phyloP scores from a whole-genome alignment of 2,888 invertebrate genomes.

The Philonicus albiceps region DNA sequence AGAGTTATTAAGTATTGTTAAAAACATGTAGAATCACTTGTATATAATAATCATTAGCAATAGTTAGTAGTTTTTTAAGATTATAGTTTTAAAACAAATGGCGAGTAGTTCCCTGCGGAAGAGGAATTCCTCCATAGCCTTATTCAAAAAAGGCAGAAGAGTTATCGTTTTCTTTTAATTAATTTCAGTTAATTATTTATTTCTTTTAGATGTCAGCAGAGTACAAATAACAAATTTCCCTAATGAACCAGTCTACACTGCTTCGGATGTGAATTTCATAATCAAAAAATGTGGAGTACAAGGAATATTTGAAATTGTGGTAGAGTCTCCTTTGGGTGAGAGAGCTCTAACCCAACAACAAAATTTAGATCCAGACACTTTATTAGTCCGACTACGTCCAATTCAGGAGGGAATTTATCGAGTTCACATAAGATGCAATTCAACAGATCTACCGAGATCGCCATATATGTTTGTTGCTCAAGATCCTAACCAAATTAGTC shows the following conservation, averaged over 20 bases:
- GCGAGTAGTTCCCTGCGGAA: too few species aligned
- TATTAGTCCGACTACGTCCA: slow-evolving; percentile 54
- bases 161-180: background rate
- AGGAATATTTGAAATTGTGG: slow-evolving; percentile 61
- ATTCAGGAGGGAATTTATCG: slow-evolving; percentile 58
- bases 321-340: slow-evolving; percentile 57
- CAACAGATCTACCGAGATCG: slow-evolving; percentile 57
- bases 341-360: slow-evolving; percentile 48
- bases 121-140: too few species aligned
- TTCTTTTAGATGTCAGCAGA: slow-evolving; percentile 53
- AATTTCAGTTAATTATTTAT: background rate
- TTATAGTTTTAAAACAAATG: too few species aligned
- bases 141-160: too few species aligned
- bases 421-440: slow-evolving; percentile 60
- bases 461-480: slow-evolving; percentile 58
- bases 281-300: slow-evolving; percentile 60
- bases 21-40: too few species aligned
- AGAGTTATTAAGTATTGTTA: too few species aligned
- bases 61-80: too few species aligned
- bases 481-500: slow-evolving; percentile 45
- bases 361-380: slow-evolving; percentile 58
- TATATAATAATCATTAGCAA: too few species aligned
- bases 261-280: slow-evolving; percentile 55
- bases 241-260: slow-evolving; percentile 56
- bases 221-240: slow-evolving; percentile 60